These are phyloP conservation scores for Notothenia rossii DNA, from an alignment of 2,113 vertebrate genomes.

Conservation along the genomic window DNA sequence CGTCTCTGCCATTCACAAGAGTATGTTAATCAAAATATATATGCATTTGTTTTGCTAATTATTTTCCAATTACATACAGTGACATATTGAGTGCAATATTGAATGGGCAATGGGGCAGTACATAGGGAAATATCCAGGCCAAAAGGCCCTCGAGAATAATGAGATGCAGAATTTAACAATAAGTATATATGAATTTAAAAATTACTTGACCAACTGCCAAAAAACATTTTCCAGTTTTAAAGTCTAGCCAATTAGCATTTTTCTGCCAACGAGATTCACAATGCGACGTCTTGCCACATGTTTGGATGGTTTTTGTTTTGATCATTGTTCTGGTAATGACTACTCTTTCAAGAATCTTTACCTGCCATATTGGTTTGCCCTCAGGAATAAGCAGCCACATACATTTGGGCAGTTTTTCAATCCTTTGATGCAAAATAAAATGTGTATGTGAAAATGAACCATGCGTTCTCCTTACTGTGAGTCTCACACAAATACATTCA, in stretches of 20 bases:
- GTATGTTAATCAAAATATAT: constrained; percentile 56
- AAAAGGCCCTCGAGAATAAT: constrained; percentile 35
- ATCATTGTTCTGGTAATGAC: constrained; percentile 65
- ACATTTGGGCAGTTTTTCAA: constrained; percentile 79
- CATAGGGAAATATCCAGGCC: constrained; percentile 29
- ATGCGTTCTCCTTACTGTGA: constrained; percentile 14
- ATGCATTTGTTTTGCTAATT: constrained; percentile 55
- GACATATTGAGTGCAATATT: constrained; percentile 73
- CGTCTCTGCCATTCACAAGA: constrained; percentile 47
- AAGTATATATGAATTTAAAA: constrained; percentile 43
- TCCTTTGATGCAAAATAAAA: constrained; percentile 85
- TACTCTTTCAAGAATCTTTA: constrained; percentile 73
- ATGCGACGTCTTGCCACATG: constrained; percentile 55
- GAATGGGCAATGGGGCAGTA: constrained; percentile 33
- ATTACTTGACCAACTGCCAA: constrained; percentile 51
- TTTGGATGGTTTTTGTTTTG: constrained; percentile 57
- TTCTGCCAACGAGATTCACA: constrained; percentile 66
- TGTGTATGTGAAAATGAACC: constrained; percentile 81
- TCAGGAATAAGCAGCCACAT: constrained; percentile 84
- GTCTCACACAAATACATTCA: constrained; percentile 27
- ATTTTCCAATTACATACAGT: constrained; percentile 54
- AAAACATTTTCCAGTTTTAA: constrained; percentile 37
- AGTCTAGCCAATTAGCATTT: constrained; percentile 49
- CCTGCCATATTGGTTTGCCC: constrained; percentile 82
- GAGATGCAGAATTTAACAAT: constrained; percentile 15